These are phyloP conservation scores for Phymanthus crucifer DNA, from an alignment of 92 coral and sea anemone species.

Conservation along the genomic window DNA sequence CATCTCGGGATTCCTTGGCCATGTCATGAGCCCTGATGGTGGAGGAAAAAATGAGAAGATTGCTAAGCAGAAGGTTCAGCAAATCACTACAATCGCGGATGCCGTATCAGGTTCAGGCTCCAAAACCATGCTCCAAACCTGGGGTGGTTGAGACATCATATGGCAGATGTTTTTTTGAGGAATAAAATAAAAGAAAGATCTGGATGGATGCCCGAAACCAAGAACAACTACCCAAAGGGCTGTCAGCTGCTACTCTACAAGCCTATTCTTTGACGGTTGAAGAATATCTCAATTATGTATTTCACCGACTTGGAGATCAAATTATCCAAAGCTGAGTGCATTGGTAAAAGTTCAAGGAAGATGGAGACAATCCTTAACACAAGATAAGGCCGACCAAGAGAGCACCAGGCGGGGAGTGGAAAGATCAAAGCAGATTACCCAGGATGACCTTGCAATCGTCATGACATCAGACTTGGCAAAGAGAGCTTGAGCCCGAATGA, in stretches of 20 bases:
- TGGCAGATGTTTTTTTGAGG: background rate
- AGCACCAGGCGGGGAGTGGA: constrained; percentile 3
- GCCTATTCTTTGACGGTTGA: constrained; percentile 9
- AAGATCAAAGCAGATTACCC: constrained; percentile 11
- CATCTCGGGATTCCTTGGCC: constrained; percentile 6
- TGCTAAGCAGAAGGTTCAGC: constrained; percentile 9
- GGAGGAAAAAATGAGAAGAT: constrained; percentile 12
- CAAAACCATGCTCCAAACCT: constrained; percentile 11
- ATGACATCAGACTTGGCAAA: constrained; percentile 11
- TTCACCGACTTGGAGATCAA: constrained; percentile 3
- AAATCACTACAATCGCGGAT: constrained; percentile 1
- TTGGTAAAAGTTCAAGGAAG: background rate
- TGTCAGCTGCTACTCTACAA: constrained; percentile 18
- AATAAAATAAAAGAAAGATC: background rate
- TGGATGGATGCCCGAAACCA: constrained; percentile 3
- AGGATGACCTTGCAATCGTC: constrained; percentile 7
- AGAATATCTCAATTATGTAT: constrained; percentile 3
- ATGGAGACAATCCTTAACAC: constrained; percentile 12
- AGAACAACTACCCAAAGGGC: background rate
- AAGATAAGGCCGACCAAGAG: constrained; percentile 12
- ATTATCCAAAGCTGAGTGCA: background rate
- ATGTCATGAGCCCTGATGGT: constrained; percentile 14
- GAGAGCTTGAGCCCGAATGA: background rate
- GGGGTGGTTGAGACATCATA: constrained; percentile 15
- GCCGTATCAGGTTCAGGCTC: constrained; percentile 1